Evolutionary conservation across 2,797 vertebrate species (phyloP).

Genomic region (Lepus oiostolus): DNA sequence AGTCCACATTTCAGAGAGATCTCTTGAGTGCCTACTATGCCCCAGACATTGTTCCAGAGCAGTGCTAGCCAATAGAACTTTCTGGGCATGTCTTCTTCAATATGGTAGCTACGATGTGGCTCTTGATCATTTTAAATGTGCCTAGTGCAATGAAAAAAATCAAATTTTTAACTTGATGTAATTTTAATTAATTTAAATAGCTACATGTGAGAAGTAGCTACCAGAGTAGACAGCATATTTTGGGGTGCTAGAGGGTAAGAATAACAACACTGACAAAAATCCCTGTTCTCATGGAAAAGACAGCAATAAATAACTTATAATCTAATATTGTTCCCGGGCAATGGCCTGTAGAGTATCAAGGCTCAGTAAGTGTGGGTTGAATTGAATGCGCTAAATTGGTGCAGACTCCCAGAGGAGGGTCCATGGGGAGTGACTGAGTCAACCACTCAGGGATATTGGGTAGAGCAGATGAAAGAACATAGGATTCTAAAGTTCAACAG

Average conservation of each 20-base stretch:
- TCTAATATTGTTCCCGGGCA: not conserved
- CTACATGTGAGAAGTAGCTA: not conserved
- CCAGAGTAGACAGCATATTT: not conserved
- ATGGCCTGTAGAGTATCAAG: not conserved
- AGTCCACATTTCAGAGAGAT: not conserved
- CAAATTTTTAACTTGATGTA: not conserved
- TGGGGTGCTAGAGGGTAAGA: not conserved
- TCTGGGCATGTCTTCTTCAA: not conserved
- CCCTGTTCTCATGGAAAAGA: not conserved
- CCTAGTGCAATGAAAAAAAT: not conserved
- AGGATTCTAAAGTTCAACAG: slow-evolving; percentile 68
- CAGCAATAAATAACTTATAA: not conserved
- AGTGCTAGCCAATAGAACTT: not conserved
- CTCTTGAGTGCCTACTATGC: not conserved
- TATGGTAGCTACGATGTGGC: not conserved
- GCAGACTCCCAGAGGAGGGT: not conserved
- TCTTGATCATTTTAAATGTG: slow-evolving; percentile 2
- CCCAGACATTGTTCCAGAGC: not conserved
- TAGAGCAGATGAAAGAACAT: slow-evolving; percentile 69
- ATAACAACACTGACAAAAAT: not conserved
- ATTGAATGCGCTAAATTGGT: not conserved
- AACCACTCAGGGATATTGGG: not conserved
- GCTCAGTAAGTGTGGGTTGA: not conserved
- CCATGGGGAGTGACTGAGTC: not conserved
- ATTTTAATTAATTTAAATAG: slow-evolving; percentile 22